phyloP scores from a whole-genome alignment of 2,888 invertebrate species.

The Epinotia bilunana region DNA sequence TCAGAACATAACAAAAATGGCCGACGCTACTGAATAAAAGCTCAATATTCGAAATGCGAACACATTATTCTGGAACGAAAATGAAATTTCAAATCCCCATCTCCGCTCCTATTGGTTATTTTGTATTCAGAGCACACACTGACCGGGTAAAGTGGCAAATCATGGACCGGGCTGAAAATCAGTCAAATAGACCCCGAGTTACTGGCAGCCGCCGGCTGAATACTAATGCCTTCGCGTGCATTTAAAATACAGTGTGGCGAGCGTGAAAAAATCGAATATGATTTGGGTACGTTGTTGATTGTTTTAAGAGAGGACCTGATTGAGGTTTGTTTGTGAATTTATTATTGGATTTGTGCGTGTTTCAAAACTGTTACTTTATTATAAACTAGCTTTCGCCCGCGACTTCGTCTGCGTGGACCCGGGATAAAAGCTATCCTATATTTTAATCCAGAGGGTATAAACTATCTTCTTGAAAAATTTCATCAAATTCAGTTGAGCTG shows the following conservation, averaged over 20 bases:
- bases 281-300: slow-evolving; percentile 38
- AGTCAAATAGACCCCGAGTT: slow-evolving; percentile 83
- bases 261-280: slow-evolving; percentile 44
- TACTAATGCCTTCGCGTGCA: slow-evolving; percentile 63
- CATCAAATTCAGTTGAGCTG: no score
- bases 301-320: slow-evolving; percentile 31
- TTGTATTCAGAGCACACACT: slow-evolving; percentile 74
- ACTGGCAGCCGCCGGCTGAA: slow-evolving; percentile 68
- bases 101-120: slow-evolving; percentile 66
- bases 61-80: slow-evolving; percentile 73
- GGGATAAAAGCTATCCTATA: no score
- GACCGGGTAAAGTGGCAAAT: slow-evolving; percentile 84
- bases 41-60: slow-evolving; percentile 74
- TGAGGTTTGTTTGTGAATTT: slow-evolving; percentile 24
- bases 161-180: slow-evolving; percentile 83
- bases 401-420: no score
- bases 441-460: no score
- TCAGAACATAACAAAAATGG: slow-evolving; percentile 22
- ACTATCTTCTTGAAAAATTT: no score
- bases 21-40: slow-evolving; percentile 56
- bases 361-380: neutral
- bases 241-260: slow-evolving; percentile 51
- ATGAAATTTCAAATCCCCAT: slow-evolving; percentile 76
- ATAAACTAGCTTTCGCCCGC: neutral
- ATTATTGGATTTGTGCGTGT: slow-evolving; percentile 5